Evolutionary conservation across 2,888 invertebrate species (phyloP).

Genomic region (Dichetophora obliterata): DNA sequence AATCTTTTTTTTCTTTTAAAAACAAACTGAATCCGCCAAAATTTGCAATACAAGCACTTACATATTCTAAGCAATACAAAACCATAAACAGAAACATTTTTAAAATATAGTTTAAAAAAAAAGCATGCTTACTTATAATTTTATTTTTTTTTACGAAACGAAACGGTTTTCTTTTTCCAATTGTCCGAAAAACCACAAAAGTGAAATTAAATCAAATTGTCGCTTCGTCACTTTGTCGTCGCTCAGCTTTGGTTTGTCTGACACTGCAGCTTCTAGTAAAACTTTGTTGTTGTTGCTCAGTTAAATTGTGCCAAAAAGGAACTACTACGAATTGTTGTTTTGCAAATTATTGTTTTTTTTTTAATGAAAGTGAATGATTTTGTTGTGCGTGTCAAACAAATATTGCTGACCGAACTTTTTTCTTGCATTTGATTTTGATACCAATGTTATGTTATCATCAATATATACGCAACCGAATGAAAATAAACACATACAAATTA

Average conservation of each 20-base stretch:
- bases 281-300: conserved; percentile 13
- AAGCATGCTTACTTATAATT: conserved; percentile 38
- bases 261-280: conserved; percentile 32
- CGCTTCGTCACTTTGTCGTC: conserved; percentile 17
- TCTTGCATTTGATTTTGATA: conserved; percentile 22
- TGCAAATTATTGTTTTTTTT: conserved; percentile 10
- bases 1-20: too few species aligned
- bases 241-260: conserved; percentile 29
- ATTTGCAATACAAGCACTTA: background rate
- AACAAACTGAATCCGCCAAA: background rate
- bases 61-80: background rate
- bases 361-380: conserved; percentile 30
- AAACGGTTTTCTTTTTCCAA: conserved; percentile 33
- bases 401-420: conserved; percentile 36
- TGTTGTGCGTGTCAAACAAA: conserved; percentile 47
- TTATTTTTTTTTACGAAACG: conserved; percentile 27
- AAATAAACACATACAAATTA: conserved; percentile 26
- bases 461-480: conserved; percentile 26
- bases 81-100: background rate
- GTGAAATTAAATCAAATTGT: conserved; percentile 35
- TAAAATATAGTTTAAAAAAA: conserved; percentile 36
- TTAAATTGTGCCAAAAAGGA: conserved; percentile 15
- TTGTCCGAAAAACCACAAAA: conserved; percentile 37
- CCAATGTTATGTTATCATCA: conserved; percentile 8
- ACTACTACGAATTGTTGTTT: conserved; percentile 6